Percentiles rank a stretch among this genome's conserved stretches.
Conservation (phyloP, 2,797 vertebrate genomes). For the Knipowitschia caucasica region DNA sequence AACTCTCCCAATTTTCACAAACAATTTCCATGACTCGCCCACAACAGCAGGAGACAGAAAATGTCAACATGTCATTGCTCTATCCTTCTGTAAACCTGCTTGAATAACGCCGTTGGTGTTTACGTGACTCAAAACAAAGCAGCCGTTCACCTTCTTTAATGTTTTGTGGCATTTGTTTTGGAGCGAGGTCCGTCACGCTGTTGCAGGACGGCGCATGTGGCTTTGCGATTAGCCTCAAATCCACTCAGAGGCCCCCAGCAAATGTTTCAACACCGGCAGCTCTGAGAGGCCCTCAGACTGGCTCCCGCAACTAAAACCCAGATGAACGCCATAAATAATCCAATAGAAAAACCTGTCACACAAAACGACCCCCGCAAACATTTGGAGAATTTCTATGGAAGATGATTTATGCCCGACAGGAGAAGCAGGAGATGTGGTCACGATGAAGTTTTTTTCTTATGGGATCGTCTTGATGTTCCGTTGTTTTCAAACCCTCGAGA, state of each 20-base stretch:
- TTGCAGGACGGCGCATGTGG: slow-evolving; percentile 1
- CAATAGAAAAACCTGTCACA: neutral
- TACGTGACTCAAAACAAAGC: too few relatives aligned
- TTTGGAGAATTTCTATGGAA: neutral
- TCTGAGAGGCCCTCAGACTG: neutral
- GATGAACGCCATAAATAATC: slow-evolving; percentile 1
- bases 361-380: neutral
- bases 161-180: neutral
- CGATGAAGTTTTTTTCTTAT: neutral
- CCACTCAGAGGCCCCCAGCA: neutral
- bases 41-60: too few relatives aligned
- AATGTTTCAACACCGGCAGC: slow-evolving; percentile 6
- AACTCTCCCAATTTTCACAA: too few relatives aligned
- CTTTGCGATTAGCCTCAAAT: slow-evolving; percentile 1
- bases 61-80: too few relatives aligned
- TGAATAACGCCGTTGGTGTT: too few relatives aligned
- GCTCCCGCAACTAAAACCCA: neutral
- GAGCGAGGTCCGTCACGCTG: slow-evolving; percentile 1
- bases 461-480: neutral
- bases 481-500: neutral
- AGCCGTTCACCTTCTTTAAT: too few relatives aligned
- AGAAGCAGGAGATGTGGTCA: neutral
- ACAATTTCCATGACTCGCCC: too few relatives aligned
- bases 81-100: too few relatives aligned
- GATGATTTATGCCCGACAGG: neutral